Base-by-base conservation (phyloP, 2,797 vertebrate genomes). In the Lagocephalus sceleratus region DNA sequence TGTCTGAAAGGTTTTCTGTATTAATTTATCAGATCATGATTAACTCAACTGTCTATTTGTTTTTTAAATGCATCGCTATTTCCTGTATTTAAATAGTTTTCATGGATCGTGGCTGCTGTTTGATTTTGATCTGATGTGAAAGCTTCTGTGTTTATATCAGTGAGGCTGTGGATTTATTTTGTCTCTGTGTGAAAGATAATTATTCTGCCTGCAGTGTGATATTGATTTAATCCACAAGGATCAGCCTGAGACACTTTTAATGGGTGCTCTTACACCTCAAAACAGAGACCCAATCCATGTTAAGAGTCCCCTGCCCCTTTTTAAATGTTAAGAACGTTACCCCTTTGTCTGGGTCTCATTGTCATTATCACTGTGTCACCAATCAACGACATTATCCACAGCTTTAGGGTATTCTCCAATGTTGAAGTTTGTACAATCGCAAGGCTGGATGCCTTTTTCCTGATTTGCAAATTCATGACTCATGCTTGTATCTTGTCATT, bases 81-180 rank as follows among this genome's bases (percentile, higher is more conserved):
- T 35, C 29, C 51, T 43, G 20, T 68, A 51, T 73, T 63, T 62
- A 56, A 74, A 76, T 49, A 41, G 54, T 63, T 76, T 38, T 75
- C 49, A 67, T 68, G 63, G 54, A 63, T 59, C 22, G 19, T 35
- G 70, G 14, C 46, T 41, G 47, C 44, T 51, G 47, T 76, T 78
- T 78, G 73, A 82, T 80, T 44, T 57, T 63, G 73, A 81, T 82
- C 47, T 58, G 60, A 60, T 53, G 49, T 21, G 63, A 71, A 29
- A 20, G 59, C 5, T 32, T 54, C 29, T 63, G 52, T 67, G 66
- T 80, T 60, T 47, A 54, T 57, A 20, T 47, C 38, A 47, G 26
- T 16, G 51, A 47, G 49, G 23, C 60, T 25, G 71, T 43, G 32
- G 32, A 35, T 35, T 35, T 35, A 29, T 32, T 32, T 32, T 11